These are phyloP conservation scores for Callopanchax toddi DNA, from an alignment of 2,113 vertebrate genomes.

Conservation along the genomic window DNA sequence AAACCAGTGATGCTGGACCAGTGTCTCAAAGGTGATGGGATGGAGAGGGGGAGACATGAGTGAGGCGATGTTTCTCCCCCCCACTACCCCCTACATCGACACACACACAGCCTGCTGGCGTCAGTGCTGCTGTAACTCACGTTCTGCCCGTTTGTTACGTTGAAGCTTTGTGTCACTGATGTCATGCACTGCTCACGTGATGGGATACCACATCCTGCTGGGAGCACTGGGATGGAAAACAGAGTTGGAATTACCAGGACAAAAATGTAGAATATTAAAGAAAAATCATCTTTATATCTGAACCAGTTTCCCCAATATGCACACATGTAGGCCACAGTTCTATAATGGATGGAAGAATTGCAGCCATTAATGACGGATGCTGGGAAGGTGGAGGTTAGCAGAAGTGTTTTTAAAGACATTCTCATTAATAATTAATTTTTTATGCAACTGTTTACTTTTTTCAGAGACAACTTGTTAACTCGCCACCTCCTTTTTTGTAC, in stretches of 20 bases:
- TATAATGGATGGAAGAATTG: slow-evolving; percentile 52
- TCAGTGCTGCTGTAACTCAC: slow-evolving; percentile 76
- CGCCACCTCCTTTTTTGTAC: no score
- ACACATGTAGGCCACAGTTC: slow-evolving; percentile 31
- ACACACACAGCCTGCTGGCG: slow-evolving; percentile 37
- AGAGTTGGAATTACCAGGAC: no score
- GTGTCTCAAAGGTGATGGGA: slow-evolving; percentile 5
- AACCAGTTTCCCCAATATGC: neutral
- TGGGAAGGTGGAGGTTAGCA: neutral
- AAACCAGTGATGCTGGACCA: slow-evolving; percentile 25
- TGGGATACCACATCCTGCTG: slow-evolving; percentile 27
- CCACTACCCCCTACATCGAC: neutral
- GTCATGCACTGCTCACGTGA: slow-evolving; percentile 38
- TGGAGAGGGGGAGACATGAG: slow-evolving; percentile 20
- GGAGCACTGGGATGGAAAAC: slow-evolving; percentile 11
- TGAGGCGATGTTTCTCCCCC: slow-evolving; percentile 32
- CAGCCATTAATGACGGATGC: slow-evolving; percentile 56
- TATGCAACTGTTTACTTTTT: no score
- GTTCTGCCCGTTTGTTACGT: slow-evolving; percentile 67
- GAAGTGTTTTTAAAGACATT: no score
- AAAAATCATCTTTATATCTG: no score
- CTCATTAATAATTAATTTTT: no score
- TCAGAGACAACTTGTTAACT: no score
- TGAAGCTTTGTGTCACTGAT: slow-evolving; percentile 41
- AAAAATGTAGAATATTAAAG: no score